phyloP scores from a whole-genome alignment of 2,113 vertebrate genomes.

The Plecotus auritus region DNA sequence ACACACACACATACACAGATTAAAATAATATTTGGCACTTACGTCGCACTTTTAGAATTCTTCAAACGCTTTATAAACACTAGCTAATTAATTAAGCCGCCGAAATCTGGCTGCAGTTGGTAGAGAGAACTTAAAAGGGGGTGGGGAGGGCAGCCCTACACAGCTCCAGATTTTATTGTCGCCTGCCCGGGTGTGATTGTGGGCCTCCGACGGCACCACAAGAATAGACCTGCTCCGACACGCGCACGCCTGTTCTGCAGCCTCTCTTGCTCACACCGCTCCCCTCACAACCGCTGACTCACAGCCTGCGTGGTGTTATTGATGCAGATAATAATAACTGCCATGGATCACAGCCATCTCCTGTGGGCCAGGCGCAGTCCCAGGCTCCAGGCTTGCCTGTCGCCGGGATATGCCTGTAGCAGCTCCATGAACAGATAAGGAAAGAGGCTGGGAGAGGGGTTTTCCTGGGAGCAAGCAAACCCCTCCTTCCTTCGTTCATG shows the following conservation, averaged over 20 bases:
- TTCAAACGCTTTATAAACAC: constrained; percentile 76
- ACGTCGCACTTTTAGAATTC: constrained; percentile 72
- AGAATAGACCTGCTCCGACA: constrained; percentile 49
- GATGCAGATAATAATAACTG: constrained; percentile 40
- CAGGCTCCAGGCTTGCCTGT: background rate
- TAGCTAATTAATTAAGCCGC: constrained; percentile 74
- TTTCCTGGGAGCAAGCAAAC: background rate
- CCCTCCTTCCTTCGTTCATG: background rate
- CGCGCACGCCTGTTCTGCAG: background rate
- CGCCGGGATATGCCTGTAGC: background rate
- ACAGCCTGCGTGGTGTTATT: background rate
- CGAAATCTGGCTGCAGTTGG: constrained; percentile 71
- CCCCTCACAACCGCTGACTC: constrained; percentile 36
- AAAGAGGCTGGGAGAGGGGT: background rate
- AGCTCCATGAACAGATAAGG: background rate
- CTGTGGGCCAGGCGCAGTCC: background rate
- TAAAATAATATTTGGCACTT: constrained; percentile 78
- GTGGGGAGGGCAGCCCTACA: background rate
- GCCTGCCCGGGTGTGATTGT: constrained; percentile 53
- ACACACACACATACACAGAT: constrained; percentile 59
- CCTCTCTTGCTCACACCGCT: background rate
- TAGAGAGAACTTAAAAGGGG: constrained; percentile 29
- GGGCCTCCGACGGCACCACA: constrained; percentile 32
- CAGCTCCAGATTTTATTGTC: constrained; percentile 49
- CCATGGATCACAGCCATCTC: fast-evolving